A percentile compares a stretch with the other conserved stretches of the same genome.
phyloP scores from a whole-genome alignment of 2,113 vertebrate genomes.

The Malurus alboscapulatus region DNA sequence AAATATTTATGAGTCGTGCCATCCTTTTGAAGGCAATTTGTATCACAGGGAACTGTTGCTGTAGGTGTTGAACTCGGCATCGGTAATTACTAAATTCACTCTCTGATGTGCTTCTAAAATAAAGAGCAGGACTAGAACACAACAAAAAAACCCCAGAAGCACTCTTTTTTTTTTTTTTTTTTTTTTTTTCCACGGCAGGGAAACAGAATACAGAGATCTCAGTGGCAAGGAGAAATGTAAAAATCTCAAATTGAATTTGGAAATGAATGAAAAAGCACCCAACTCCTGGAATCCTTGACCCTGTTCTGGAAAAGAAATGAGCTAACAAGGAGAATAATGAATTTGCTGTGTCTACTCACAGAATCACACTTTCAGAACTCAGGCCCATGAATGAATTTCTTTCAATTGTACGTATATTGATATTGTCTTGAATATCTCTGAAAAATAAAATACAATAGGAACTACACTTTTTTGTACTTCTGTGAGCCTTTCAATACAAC shows the following conservation, averaged over 20 bases:
- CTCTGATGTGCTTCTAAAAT: slow-evolving; percentile 48
- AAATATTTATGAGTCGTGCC: slow-evolving; percentile 63
- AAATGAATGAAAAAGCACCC: background rate
- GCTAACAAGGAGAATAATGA: background rate
- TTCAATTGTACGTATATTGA: slow-evolving; percentile 76
- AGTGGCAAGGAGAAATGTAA: background rate
- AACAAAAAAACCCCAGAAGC: background rate
- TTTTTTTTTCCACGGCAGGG: background rate
- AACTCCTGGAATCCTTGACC: background rate
- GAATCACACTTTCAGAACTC: slow-evolving; percentile 75
- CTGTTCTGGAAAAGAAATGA: slow-evolving; percentile 54
- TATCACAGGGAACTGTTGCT: slow-evolving; percentile 32
- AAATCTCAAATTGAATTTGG: background rate
- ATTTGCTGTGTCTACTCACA: slow-evolving; percentile 72
- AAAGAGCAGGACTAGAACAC: slow-evolving; percentile 10
- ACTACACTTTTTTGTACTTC: background rate
- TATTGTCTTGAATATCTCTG: slow-evolving; percentile 85
- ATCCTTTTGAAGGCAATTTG: slow-evolving; percentile 59
- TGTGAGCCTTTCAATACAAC: background rate
- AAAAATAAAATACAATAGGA: slow-evolving; percentile 51
- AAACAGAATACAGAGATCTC: background rate
- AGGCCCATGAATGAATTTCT: slow-evolving; percentile 79
- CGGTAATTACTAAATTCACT: slow-evolving; percentile 66
- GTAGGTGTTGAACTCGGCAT: slow-evolving; percentile 51
- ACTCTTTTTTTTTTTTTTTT: background rate